Conservation (phyloP, 1,140 invertebrate genomes). For the Apis florea region DNA sequence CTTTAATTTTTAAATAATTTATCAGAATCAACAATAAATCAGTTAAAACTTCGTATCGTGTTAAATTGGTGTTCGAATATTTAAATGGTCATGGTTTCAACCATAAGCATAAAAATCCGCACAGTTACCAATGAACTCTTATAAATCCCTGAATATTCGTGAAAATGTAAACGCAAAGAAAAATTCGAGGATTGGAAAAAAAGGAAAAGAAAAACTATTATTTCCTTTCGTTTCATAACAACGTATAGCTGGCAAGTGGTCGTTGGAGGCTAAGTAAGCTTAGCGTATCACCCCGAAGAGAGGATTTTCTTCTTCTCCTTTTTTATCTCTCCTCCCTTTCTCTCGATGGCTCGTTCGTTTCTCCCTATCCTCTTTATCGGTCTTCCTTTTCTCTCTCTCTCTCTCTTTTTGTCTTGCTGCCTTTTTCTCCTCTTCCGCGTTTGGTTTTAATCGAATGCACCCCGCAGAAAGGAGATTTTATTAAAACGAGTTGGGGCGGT, state of each 20-base stretch:
- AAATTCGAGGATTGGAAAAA: too few species aligned
- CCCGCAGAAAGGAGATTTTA: constrained; percentile 35
- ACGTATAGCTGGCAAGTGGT: constrained; percentile 7
- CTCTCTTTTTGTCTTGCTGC: neutral
- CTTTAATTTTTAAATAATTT: too few species aligned
- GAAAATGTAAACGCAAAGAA: too few species aligned
- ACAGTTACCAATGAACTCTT: too few species aligned
- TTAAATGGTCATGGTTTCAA: too few species aligned
- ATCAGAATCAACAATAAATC: too few species aligned
- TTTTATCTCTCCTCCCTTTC: neutral
- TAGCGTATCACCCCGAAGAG: constrained; percentile 24
- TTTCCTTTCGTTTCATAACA: too few species aligned
- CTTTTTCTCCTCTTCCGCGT: neutral
- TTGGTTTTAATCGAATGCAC: constrained; percentile 42
- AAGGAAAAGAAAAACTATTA: too few species aligned
- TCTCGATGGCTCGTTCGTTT: neutral
- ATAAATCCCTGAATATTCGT: too few species aligned
- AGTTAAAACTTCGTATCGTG: too few species aligned
- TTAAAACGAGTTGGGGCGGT: constrained; percentile 28
- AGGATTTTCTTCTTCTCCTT: neutral
- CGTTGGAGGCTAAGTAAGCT: constrained; percentile 27
- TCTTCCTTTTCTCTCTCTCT: neutral
- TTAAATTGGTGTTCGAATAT: too few species aligned
- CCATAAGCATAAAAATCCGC: too few species aligned
- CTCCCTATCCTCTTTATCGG: neutral